These are phyloP conservation scores for Lepeophtheirus nordmannii DNA, from an alignment of 2,888 invertebrate species.

Conservation along the genomic window DNA sequence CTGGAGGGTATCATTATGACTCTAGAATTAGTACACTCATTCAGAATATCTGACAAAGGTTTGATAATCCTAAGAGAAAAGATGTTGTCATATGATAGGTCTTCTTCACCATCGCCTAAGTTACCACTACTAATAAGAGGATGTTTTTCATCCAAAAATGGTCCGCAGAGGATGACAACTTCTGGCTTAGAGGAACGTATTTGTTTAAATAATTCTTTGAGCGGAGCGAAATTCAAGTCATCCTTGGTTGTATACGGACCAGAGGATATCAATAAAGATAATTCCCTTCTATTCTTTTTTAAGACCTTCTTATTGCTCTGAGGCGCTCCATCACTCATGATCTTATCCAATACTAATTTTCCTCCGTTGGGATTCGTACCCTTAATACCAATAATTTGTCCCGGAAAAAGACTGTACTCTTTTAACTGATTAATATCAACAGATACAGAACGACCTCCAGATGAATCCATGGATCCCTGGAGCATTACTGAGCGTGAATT, in stretches of 20 bases:
- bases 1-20: slow-evolving; percentile 35
- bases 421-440: slow-evolving; percentile 41
- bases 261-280: slow-evolving; percentile 51
- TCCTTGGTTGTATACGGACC: slow-evolving; percentile 70
- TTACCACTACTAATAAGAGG: neutral
- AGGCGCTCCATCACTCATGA: slow-evolving; percentile 35
- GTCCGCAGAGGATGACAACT: slow-evolving; percentile 63
- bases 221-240: slow-evolving; percentile 60
- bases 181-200: slow-evolving; percentile 43
- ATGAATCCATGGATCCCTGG: slow-evolving; percentile 46
- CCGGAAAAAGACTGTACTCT: slow-evolving; percentile 56
- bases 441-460: slow-evolving; percentile 34
- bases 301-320: slow-evolving; percentile 19
- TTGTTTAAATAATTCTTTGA: slow-evolving; percentile 56
- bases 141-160: slow-evolving; percentile 54
- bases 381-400: slow-evolving; percentile 56
- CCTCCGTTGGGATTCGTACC: slow-evolving; percentile 56
- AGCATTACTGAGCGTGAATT: slow-evolving; percentile 53
- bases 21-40: neutral
- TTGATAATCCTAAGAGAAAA: neutral
- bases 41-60: neutral
- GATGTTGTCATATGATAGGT: neutral
- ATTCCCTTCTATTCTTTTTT: slow-evolving; percentile 9
- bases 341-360: slow-evolving; percentile 48
- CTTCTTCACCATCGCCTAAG: neutral